Percentiles rank a stretch among this genome's conserved stretches.
These are phyloP conservation scores for Steinernema feltiae DNA, from an alignment of 1,140 invertebrate genomes.

Conservation along the genomic window DNA sequence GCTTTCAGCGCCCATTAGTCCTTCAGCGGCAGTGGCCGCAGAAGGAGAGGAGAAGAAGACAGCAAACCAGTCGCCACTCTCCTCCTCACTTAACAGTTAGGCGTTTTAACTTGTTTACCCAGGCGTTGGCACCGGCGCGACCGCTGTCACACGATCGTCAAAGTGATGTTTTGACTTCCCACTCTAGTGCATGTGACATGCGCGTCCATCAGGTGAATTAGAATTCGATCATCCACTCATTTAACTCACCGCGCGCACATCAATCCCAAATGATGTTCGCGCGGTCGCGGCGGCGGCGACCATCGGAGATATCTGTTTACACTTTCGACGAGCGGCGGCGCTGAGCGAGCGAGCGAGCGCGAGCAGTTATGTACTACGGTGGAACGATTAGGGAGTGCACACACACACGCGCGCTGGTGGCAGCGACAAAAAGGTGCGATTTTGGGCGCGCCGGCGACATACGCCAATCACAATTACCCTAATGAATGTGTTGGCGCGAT, in stretches of 20 bases:
- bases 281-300: not conserved
- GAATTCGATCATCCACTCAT: not conserved
- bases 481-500: constrained; percentile 13
- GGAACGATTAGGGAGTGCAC: not conserved
- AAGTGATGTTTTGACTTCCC: not conserved
- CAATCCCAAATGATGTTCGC: not conserved
- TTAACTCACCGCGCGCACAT: not conserved
- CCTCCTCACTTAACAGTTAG: not conserved
- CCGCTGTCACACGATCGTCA: not conserved
- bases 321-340: not conserved
- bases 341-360: too few species aligned
- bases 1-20: not conserved
- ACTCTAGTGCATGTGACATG: not conserved
- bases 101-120: constrained; percentile 1
- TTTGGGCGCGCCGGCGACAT: constrained; percentile 6
- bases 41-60: too few species aligned
- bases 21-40: too few species aligned
- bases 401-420: not conserved
- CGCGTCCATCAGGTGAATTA: constrained; percentile 7
- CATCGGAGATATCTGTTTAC: constrained; percentile 13
- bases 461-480: constrained; percentile 13
- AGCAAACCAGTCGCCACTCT: not conserved
- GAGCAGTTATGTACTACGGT: constrained; percentile 1
- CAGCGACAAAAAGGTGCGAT: constrained; percentile 10
- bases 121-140: too few species aligned